Percentiles rank a stretch among this genome's conserved stretches.
Evolutionary conservation across 1,140 invertebrate species (phyloP).

Genomic region (Papilio polyxenes): DNA sequence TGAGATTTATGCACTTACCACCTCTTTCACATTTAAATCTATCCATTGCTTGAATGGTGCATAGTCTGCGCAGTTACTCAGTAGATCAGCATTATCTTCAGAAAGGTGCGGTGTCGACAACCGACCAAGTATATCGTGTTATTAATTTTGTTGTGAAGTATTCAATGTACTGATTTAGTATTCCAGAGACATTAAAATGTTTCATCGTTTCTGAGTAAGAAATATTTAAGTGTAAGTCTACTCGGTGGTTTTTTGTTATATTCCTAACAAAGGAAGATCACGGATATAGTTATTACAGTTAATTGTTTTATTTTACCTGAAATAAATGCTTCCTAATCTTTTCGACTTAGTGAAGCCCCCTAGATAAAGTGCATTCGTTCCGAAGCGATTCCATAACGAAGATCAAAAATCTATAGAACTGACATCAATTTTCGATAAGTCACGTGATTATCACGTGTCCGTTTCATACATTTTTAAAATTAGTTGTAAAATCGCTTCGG

Average conservation of each 20-base stretch:
- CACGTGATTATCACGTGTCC: too few relatives aligned
- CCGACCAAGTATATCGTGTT: background rate
- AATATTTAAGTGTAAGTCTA: background rate
- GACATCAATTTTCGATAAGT: too few relatives aligned
- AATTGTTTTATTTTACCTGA: too few relatives aligned
- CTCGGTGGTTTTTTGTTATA: background rate
- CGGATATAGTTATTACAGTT: too few relatives aligned
- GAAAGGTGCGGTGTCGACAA: background rate
- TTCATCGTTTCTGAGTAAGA: background rate
- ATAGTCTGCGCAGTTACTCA: background rate
- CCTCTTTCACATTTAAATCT: constrained; percentile 23
- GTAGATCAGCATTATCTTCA: constrained; percentile 12
- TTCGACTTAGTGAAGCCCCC: too few relatives aligned
- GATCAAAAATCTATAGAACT: too few relatives aligned
- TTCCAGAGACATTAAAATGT: background rate
- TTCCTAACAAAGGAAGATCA: background rate
- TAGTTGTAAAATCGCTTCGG: too few relatives aligned
- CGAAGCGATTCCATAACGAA: too few relatives aligned
- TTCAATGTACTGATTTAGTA: background rate
- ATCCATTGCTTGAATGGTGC: background rate
- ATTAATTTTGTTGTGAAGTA: constrained; percentile 1
- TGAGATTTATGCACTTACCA: constrained; percentile 19
- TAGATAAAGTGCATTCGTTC: too few relatives aligned
- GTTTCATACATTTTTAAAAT: too few relatives aligned
- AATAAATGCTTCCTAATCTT: too few relatives aligned